Percentiles rank a stretch among this genome's conserved stretches.
Evolutionary conservation across 2,888 invertebrate genomes (phyloP).

Genomic region (Vesta saturnalis): DNA sequence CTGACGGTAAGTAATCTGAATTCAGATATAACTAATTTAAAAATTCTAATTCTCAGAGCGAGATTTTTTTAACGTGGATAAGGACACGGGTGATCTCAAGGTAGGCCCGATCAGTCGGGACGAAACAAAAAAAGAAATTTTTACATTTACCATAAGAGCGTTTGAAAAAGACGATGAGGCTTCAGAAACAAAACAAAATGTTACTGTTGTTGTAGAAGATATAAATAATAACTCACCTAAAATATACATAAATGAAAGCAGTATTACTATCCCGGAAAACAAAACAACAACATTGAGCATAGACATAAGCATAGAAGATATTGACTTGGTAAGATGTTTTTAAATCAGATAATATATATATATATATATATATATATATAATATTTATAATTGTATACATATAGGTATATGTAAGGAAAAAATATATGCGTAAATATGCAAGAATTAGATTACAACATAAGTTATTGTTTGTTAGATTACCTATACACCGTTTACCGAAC

Average conservation of each 20-base stretch:
- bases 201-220: constrained; percentile 62
- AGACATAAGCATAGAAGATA: constrained; percentile 63
- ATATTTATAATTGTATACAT: too few species aligned
- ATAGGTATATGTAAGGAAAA: too few species aligned
- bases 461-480: too few species aligned
- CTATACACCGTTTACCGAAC: too few species aligned
- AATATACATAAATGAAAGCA: constrained; percentile 57
- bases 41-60: background rate
- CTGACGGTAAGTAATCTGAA: constrained; percentile 36
- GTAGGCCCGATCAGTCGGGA: constrained; percentile 59
- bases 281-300: constrained; percentile 63
- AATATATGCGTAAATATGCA: too few species aligned
- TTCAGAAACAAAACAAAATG: constrained; percentile 42
- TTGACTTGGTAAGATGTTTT: constrained; percentile 58
- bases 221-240: constrained; percentile 75
- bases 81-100: constrained; percentile 50
- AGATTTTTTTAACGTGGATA: constrained; percentile 44
- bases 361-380: too few species aligned
- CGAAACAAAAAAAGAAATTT: constrained; percentile 47
- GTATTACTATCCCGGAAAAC: constrained; percentile 65
- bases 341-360: background rate
- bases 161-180: constrained; percentile 52
- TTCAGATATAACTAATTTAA: background rate
- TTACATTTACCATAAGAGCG: constrained; percentile 54
- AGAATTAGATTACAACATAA: too few species aligned